Conservation (phyloP, 64 coral and sea anemone species). For the Dendrophyllia cribrosa region DNA sequence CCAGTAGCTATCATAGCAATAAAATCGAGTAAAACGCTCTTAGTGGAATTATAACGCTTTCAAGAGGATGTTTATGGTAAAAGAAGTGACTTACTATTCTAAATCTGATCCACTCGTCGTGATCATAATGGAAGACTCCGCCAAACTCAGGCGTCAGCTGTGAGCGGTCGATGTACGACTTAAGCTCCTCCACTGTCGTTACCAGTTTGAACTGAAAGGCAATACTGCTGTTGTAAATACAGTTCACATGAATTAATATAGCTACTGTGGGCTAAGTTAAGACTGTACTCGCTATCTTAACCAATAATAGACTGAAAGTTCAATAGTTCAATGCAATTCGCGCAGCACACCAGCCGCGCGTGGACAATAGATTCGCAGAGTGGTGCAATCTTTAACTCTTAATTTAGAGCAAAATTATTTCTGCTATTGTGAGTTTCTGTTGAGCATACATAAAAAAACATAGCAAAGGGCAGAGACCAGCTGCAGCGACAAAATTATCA, state of each 20-base stretch:
- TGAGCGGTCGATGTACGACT: slow-evolving; percentile 78
- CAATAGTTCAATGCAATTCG: background rate
- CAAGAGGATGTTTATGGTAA: background rate
- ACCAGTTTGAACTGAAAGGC: slow-evolving; percentile 91
- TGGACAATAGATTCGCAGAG: background rate
- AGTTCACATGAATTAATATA: slow-evolving; percentile 1
- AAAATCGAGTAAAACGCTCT: no score
- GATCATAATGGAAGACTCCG: slow-evolving; percentile 96
- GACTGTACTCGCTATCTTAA: background rate
- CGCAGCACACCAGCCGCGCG: background rate
- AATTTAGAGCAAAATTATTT: background rate
- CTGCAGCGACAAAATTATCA: background rate
- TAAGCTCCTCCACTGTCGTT: slow-evolving; percentile 91
- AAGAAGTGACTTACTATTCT: slow-evolving; percentile 89
- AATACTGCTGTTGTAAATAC: slow-evolving; percentile 44
- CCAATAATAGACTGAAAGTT: background rate
- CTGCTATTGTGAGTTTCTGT: background rate
- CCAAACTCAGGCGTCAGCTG: slow-evolving; percentile 95
- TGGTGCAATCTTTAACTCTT: background rate
- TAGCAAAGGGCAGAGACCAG: background rate
- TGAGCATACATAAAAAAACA: background rate
- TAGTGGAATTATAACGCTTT: no score
- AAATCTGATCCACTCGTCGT: slow-evolving; percentile 98
- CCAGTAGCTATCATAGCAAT: no score
- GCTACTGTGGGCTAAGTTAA: background rate